Evolutionary conservation across 1,140 invertebrate genomes (phyloP).

Genomic region (Ceratina japonica): DNA sequence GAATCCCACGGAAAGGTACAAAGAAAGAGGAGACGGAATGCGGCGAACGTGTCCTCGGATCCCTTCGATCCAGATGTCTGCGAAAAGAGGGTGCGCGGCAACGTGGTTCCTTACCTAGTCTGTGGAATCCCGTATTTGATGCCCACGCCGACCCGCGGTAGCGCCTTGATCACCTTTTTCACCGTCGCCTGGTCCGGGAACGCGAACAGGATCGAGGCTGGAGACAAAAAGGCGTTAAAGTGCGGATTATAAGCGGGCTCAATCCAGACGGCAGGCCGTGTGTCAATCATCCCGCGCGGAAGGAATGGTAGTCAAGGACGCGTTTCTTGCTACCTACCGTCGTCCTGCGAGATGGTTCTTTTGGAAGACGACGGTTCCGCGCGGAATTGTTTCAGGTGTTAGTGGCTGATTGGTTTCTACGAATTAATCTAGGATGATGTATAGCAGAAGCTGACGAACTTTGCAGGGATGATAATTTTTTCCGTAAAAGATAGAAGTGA

Average conservation of each 20-base stretch:
- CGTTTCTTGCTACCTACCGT: conserved; percentile 34
- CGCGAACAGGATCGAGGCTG: conserved; percentile 99
- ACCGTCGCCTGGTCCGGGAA: conserved; percentile 98
- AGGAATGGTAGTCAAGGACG: conserved; percentile 21
- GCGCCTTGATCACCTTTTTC: conserved; percentile 98
- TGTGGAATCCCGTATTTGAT: conserved; percentile 99
- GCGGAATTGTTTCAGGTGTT: conserved; percentile 5
- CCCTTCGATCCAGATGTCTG: conserved; percentile 46
- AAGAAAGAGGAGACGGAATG: conserved; percentile 70
- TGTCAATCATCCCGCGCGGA: conserved; percentile 45
- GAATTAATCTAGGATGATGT: conserved; percentile 12
- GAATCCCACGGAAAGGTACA: conserved; percentile 47
- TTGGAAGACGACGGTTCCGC: background rate
- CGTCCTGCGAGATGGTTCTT: background rate
- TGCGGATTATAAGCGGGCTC: conserved; percentile 52
- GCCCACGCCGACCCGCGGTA: conserved; percentile 98
- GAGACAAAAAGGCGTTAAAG: conserved; percentile 76
- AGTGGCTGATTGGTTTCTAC: background rate
- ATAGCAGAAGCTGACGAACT: background rate
- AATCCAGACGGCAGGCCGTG: conserved; percentile 29
- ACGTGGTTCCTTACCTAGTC: conserved; percentile 85
- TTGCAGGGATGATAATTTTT: too few species aligned
- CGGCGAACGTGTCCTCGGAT: conserved; percentile 57
- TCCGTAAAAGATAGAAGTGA: background rate
- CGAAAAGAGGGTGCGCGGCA: conserved; percentile 32